Percentiles rank a stretch among this genome's conserved stretches.
Conservation (phyloP, 1,140 invertebrate genomes). For the Drosophila littoralis region DNA sequence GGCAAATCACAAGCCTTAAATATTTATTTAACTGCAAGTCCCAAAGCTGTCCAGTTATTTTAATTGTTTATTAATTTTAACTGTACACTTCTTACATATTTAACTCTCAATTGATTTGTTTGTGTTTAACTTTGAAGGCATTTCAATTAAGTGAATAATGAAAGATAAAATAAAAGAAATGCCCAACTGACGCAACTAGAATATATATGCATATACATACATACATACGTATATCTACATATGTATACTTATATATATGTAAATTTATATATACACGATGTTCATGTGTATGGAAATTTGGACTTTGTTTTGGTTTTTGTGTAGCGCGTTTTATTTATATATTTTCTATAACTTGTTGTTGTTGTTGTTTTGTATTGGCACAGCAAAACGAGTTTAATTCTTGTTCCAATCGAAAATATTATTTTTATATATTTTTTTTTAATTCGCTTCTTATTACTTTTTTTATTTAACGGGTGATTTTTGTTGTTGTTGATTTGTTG, state of each 20-base stretch:
- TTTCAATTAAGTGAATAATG: slow-evolving; percentile 43
- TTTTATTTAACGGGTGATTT: slow-evolving; percentile 21
- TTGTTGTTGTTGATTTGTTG: slow-evolving; percentile 25
- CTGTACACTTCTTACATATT: background rate
- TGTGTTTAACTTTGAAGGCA: slow-evolving; percentile 17
- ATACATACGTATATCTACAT: slow-evolving; percentile 16
- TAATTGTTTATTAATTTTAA: slow-evolving; percentile 1
- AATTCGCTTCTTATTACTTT: slow-evolving; percentile 30
- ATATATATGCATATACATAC: slow-evolving; percentile 23
- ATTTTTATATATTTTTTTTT: slow-evolving; percentile 9
- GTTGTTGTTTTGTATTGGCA: slow-evolving; percentile 39
- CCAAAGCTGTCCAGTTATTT: background rate
- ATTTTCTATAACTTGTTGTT: slow-evolving; percentile 30
- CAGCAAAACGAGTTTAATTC: slow-evolving; percentile 50
- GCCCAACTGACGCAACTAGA: slow-evolving; percentile 18
- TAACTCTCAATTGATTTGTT: slow-evolving; percentile 40
- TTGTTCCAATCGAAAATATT: slow-evolving; percentile 2
- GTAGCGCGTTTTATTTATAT: slow-evolving; percentile 55
- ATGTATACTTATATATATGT: slow-evolving; percentile 18
- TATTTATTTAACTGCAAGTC: slow-evolving; percentile 4
- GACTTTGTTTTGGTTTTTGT: slow-evolving; percentile 36
- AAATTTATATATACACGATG: slow-evolving; percentile 6
- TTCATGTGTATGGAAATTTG: slow-evolving; percentile 16
- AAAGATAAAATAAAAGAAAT: slow-evolving; percentile 44
- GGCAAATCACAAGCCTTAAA: background rate